Base-by-base conservation (phyloP, 2,888 invertebrate genomes). In the Heliconius cydno region DNA sequence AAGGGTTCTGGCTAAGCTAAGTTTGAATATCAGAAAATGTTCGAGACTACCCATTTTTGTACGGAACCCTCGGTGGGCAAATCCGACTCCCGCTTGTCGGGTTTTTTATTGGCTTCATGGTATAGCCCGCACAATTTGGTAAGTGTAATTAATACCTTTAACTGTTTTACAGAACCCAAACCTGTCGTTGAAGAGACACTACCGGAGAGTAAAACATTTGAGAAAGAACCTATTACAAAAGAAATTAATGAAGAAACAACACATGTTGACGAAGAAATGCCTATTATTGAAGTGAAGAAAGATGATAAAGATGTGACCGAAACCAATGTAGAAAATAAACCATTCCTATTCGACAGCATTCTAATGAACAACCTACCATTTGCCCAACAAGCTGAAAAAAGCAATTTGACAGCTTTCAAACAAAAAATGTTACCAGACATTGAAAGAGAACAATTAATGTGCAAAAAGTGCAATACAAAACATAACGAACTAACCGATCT, bases 391-490 rank as follows among this genome's bases (percentile, higher is more conserved):
- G 87, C 89, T 1, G 94, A 94, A 84, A 92, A 92, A 83, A 92
- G 88, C 82, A 95, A 95, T 81, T 86, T 94, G 7, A 87, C 89
- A 76, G 90, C 92, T 5, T 89, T 95, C 46, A 90, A 89, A 80
- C 89, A 90, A 81, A 92, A 88, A 86, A 89, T 95, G 46, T 84
- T 88, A 78, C 81, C 87, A 6, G 95, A 95, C 82, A 91, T 95
- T 75, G 93, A 95, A 81, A 84, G 91, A 60, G 85, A 87, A 12
- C 92, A 89, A 79, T 85, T 96, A 1, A 86, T 89, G 13, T 96
- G 96, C 86, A 92, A 95, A 83, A 92, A 94, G 76, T 96, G 96
- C 86, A 92, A 95, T 66, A 86, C 86, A 22, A 94, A 90, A 83
- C 96, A 95, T 85, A 87, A 90, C 2, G 93, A 95, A 46, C 86